Evolutionary conservation across 2,797 vertebrate species (phyloP).

Genomic region (Schizothorax lantsangensis): DNA sequence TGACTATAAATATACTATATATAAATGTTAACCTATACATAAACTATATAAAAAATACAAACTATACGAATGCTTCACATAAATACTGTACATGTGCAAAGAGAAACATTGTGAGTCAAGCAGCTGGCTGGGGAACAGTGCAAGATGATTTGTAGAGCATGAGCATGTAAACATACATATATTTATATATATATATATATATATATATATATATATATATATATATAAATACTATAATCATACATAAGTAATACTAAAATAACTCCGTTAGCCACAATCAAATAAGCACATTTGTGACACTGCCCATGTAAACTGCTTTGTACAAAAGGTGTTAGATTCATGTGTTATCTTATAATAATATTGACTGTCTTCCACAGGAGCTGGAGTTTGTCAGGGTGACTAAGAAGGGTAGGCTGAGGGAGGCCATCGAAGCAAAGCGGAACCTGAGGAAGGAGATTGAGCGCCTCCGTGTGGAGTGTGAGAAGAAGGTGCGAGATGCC

Average conservation of each 20-base stretch:
- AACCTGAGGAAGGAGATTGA: constrained; percentile 94
- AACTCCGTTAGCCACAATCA: not conserved
- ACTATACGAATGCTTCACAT: no score
- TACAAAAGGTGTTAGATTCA: not conserved
- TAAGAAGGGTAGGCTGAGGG: constrained; percentile 94
- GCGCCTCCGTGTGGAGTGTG: constrained; percentile 89
- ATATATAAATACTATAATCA: not conserved
- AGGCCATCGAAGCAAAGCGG: constrained; percentile 94
- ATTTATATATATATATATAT: no score
- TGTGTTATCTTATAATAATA: not conserved
- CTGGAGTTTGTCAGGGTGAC: constrained; percentile 94
- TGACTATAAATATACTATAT: no score
- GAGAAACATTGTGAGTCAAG: no score
- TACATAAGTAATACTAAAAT: not conserved
- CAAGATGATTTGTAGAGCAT: no score
- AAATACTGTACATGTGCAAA: no score
- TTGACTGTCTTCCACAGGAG: constrained; percentile 81
- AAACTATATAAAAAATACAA: no score
- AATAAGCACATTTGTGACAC: not conserved
- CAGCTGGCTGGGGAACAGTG: no score
- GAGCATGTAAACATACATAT: no score
- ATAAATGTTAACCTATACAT: no score
- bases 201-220: no score
- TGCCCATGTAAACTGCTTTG: not conserved
- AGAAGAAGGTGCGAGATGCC: constrained; percentile 93